Base-by-base conservation (phyloP, 2,797 vertebrate genomes). In the Sylvia borin region DNA sequence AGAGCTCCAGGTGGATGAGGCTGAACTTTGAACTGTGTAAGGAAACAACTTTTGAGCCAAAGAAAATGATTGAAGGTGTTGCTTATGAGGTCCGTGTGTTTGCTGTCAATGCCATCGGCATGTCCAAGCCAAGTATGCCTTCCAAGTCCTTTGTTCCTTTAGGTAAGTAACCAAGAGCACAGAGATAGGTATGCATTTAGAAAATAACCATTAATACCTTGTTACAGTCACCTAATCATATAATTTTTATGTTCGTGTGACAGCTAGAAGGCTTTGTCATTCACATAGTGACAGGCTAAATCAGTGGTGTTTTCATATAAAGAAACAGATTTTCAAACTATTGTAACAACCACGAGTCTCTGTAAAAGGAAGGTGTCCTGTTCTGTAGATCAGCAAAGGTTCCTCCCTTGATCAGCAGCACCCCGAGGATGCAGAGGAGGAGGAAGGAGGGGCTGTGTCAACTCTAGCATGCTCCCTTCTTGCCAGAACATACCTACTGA, bases 51-150 rank as follows among this genome's bases (percentile, higher is more conserved):
- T 99, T 99, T 90, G 99, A 99, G 91, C 99, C 99, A 81, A 99
- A 99, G 98, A 99, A 99, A 97, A 99, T 99, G 99, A 99, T 99
- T 97, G 99, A 99, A 97, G 99, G 99, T 9, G 99, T 99, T 87
- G 99, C 99, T 12, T 99, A 99, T 2, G 99, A 99, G 97, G 99
- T 99, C 62, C 98, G 99, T 13, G 98, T 99, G 94, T 99, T 99
- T 97, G 99, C 99, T 0, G 99, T 99, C 72, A 99, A 99, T 51
- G 98, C 99, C 58, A 98, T 99, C 0, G 99, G 99, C 24, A 99
- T 98, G 88, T 99, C 99, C 91, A 99, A 99, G 96, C 99, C 99
- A 95, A 99, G 99, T 62, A 98, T 99, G 96, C 99, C 99, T 16
- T 99, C 99, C 18, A 99, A 98, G 97, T 97, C 99, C 70, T 99